A percentile compares a stretch with the other conserved stretches of the same genome.
Evolutionary conservation across 2,888 invertebrate species (phyloP).

Genomic region (Mythimna pallens): DNA sequence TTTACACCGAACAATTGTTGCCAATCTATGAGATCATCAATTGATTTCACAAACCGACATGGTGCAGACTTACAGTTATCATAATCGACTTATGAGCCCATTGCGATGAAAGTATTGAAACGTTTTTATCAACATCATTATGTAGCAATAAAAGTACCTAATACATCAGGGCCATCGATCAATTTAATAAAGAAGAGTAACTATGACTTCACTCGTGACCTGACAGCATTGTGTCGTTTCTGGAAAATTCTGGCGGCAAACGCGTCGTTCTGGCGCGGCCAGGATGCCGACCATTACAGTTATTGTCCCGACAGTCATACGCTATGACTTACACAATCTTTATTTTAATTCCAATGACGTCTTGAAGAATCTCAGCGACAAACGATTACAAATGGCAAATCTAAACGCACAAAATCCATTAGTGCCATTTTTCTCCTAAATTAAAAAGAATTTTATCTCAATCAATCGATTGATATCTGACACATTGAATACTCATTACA

Average conservation of each 20-base stretch:
- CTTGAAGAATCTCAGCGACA: conserved; percentile 42
- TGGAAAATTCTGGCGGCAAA: conserved; percentile 87
- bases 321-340: conserved; percentile 71
- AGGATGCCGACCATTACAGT: conserved; percentile 84
- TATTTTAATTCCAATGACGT: conserved; percentile 67
- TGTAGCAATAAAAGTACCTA: conserved; percentile 27
- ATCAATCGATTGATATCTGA: conserved; percentile 54
- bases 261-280: conserved; percentile 72
- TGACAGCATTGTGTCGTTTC: conserved; percentile 73
- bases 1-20: neutral
- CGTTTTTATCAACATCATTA: conserved; percentile 22
- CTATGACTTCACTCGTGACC: conserved; percentile 54
- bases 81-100: neutral
- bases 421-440: conserved; percentile 15
- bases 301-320: conserved; percentile 75
- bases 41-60: neutral
- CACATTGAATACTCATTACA: conserved; percentile 42
- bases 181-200: conserved; percentile 38
- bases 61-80: neutral
- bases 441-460: conserved; percentile 52
- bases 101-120: conserved; percentile 35
- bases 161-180: conserved; percentile 52
- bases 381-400: conserved; percentile 9
- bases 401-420: conserved; percentile 39
- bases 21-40: neutral